Percentiles rank a stretch among this genome's conserved stretches.
Evolutionary conservation across 2,797 vertebrate genomes (phyloP).

Genomic region (Ptychadena robeensis): DNA sequence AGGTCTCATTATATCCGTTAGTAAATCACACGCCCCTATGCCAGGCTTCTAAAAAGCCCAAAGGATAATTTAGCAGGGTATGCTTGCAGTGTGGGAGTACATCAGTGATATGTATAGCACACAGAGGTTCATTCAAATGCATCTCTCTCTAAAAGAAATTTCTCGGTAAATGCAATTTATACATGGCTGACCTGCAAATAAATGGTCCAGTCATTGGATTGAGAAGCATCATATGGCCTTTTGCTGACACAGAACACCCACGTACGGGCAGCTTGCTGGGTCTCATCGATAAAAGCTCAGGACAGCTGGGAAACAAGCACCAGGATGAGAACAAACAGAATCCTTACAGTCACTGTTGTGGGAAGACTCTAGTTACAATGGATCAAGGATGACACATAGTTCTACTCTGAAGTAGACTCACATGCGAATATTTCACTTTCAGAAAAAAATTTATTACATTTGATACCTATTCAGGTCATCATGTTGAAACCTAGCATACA

Average conservation of each 20-base stretch:
- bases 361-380: background rate
- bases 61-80: background rate
- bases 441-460: too few relatives aligned
- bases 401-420: background rate
- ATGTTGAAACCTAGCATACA: background rate
- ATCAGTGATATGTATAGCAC: background rate
- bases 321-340: background rate
- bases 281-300: background rate
- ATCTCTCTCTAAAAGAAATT: background rate
- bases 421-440: background rate
- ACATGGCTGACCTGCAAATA: background rate
- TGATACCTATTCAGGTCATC: background rate
- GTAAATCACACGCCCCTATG: background rate
- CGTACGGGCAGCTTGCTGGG: background rate
- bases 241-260: constrained; percentile 3
- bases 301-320: background rate
- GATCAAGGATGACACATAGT: background rate
- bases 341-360: background rate
- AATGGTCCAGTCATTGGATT: background rate
- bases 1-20: too few relatives aligned
- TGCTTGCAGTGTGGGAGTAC: background rate
- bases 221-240: background rate
- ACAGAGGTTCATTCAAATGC: background rate
- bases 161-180: constrained; percentile 4
- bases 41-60: background rate